phyloP scores from a whole-genome alignment of 2,113 vertebrate species.

The Carlito syrichta region DNA sequence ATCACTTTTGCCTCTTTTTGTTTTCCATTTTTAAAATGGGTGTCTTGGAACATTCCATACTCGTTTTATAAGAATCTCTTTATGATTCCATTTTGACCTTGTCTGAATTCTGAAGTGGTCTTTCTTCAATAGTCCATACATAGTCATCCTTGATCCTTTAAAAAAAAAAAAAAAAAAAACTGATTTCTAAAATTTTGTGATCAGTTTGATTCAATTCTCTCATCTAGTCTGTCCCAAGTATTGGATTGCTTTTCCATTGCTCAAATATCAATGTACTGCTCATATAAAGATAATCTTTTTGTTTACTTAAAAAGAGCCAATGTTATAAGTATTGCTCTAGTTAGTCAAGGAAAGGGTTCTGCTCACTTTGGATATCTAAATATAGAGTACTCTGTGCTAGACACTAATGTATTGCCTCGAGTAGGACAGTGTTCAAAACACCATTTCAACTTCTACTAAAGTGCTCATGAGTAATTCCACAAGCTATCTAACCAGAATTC shows the following conservation, averaged over 20 bases:
- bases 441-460: not conserved
- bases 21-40: not conserved
- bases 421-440: not conserved
- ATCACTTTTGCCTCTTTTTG: not conserved
- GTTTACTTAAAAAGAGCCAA: rapidly evolving
- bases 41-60: not conserved
- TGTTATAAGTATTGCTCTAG: rapidly evolving
- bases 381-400: not conserved
- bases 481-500: too few relatives aligned
- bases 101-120: not conserved
- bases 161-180: too few relatives aligned
- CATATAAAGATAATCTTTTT: rapidly evolving
- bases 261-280: rapidly evolving
- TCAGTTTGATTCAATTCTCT: not conserved
- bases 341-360: not conserved
- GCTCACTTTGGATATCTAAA: not conserved
- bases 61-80: not conserved
- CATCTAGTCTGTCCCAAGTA: not conserved
- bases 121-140: not conserved
- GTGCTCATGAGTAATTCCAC: not conserved
- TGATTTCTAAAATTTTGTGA: not conserved
- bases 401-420: not conserved
- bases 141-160: not conserved
- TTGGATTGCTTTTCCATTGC: not conserved
- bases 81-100: not conserved